Evolutionary conservation across 2,888 invertebrate genomes (phyloP).

Genomic region (Chymomyza procnemis): DNA sequence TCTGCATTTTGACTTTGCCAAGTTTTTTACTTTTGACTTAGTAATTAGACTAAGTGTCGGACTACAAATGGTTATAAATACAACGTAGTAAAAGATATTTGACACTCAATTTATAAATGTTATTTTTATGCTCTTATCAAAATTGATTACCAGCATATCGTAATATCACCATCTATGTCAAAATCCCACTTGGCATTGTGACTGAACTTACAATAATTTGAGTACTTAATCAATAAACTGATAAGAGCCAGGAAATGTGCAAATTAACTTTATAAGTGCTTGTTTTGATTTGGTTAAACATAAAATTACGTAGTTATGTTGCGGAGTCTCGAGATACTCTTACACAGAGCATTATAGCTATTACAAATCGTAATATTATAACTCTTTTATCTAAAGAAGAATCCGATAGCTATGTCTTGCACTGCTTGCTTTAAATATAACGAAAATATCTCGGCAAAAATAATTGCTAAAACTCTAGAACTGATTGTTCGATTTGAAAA

Average conservation of each 20-base stretch:
- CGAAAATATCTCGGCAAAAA: too few relatives aligned
- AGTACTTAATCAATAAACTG: neutral
- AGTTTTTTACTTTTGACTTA: slow-evolving; percentile 16
- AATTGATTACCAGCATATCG: neutral
- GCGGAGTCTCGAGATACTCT: neutral
- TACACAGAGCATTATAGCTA: neutral
- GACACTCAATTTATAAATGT: neutral
- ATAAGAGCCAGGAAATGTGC: neutral
- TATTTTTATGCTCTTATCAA: neutral
- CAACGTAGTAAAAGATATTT: neutral
- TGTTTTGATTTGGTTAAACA: neutral
- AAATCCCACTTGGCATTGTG: neutral
- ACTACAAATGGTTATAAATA: neutral
- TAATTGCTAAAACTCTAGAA: too few relatives aligned
- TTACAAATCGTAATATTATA: too few relatives aligned
- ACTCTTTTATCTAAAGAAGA: too few relatives aligned
- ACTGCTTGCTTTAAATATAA: too few relatives aligned
- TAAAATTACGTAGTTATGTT: neutral
- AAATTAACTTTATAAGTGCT: neutral
- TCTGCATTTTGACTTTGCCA: slow-evolving; percentile 13
- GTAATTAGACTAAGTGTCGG: neutral
- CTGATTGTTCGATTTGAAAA: too few relatives aligned
- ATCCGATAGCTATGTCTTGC: too few relatives aligned
- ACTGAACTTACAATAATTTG: neutral
- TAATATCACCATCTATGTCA: neutral